Evolutionary conservation across 2,797 vertebrate species (phyloP).

Genomic region (Clarias platycephalus): DNA sequence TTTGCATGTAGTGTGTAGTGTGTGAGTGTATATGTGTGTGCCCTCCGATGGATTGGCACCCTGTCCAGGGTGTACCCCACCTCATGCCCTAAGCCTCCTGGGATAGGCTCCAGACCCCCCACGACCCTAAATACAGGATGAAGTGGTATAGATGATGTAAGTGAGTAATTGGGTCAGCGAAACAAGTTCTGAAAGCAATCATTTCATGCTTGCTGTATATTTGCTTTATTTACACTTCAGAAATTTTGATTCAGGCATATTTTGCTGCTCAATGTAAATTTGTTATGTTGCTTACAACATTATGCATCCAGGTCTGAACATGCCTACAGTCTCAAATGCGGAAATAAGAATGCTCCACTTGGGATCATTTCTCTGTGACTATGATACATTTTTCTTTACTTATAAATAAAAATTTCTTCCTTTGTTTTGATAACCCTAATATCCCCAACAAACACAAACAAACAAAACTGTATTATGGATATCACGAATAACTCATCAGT

Average conservation of each 20-base stretch:
- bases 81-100: no score
- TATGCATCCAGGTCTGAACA: not conserved
- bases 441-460: not conserved
- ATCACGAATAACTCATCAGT: not conserved
- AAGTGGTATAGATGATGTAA: no score
- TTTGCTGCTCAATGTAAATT: not conserved
- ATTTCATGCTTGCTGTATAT: not conserved
- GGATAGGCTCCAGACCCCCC: no score
- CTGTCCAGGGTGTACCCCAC: no score
- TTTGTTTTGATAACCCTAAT: not conserved
- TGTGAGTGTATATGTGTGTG: no score
- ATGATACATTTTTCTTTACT: not conserved
- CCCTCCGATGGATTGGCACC: no score
- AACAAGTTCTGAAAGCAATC: not conserved
- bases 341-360: not conserved
- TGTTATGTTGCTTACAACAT: not conserved
- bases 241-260: not conserved
- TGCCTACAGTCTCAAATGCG: not conserved
- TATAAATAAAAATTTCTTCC: not conserved
- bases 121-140: no score
- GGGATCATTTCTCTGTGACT: not conserved
- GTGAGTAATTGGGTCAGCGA: not conserved
- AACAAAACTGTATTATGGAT: not conserved
- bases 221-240: not conserved
- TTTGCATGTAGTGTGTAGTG: no score